Conservation (phyloP, 1,140 invertebrate genomes). For the Lepidurus apus region DNA sequence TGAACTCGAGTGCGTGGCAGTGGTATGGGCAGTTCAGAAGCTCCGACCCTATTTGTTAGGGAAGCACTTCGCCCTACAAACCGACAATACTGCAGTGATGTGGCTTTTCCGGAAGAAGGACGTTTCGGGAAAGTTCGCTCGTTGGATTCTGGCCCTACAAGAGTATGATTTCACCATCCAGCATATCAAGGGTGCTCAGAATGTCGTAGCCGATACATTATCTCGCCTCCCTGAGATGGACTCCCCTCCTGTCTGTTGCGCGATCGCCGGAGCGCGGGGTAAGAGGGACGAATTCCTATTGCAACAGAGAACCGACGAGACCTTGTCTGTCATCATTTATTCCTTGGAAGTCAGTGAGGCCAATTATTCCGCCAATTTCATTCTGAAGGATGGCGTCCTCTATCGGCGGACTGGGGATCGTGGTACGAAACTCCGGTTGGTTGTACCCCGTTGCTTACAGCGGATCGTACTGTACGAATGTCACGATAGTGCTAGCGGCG, state of each 20-base stretch:
- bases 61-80: not conserved
- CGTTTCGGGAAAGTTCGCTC: not conserved
- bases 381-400: not conserved
- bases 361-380: not conserved
- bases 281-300: not conserved
- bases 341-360: not conserved
- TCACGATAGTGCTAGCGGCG: not conserved
- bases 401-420: constrained; percentile 34
- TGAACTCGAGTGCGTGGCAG: not conserved
- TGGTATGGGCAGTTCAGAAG: not conserved
- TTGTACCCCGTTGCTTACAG: constrained; percentile 24
- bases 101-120: not conserved
- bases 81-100: too few species aligned
- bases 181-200: constrained; percentile 33
- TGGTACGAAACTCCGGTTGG: constrained; percentile 35
- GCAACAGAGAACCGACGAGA: not conserved
- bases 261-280: not conserved
- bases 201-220: constrained; percentile 7
- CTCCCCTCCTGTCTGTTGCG: not conserved
- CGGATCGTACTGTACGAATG: not conserved
- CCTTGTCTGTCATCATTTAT: not conserved
- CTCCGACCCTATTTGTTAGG: not conserved
- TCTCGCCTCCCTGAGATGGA: not conserved
- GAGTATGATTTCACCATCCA: not conserved
- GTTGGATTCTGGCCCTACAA: constrained; percentile 36